A percentile compares a stretch with the other conserved stretches of the same genome.
phyloP scores from a whole-genome alignment of 2,888 invertebrate genomes.

The Phyllotreta striolata region DNA sequence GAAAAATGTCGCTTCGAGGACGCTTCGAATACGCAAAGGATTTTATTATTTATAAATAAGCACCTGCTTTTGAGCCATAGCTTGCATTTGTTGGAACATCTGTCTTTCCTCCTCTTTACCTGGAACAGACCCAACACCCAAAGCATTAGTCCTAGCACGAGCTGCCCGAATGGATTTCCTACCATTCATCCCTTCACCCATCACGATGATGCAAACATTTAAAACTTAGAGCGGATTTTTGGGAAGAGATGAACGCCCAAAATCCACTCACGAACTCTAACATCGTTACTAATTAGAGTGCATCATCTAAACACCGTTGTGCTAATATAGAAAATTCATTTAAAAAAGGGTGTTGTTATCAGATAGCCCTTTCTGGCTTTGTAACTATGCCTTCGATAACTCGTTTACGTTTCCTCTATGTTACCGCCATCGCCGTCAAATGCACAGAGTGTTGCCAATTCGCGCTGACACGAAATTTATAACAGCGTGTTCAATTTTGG shows the following conservation, averaged over 20 bases:
- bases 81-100: conserved; percentile 97
- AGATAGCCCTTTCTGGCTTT: conserved; percentile 43
- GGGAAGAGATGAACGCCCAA: conserved; percentile 11
- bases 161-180: conserved; percentile 28
- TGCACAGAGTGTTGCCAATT: conserved; percentile 32
- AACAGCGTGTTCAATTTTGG: conserved; percentile 1
- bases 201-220: not conserved
- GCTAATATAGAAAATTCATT: conserved; percentile 35
- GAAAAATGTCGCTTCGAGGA: conserved; percentile 29
- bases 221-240: not conserved
- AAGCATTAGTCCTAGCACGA: conserved; percentile 54
- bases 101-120: conserved; percentile 95
- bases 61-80: conserved; percentile 97
- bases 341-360: conserved; percentile 33
- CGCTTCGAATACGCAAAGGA: conserved; percentile 27
- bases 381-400: conserved; percentile 55
- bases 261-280: conserved; percentile 26
- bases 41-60: conserved; percentile 51
- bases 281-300: conserved; percentile 32
- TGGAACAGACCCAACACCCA: conserved; percentile 67
- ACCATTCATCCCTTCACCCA: conserved; percentile 23
- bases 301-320: conserved; percentile 47
- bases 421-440: conserved; percentile 45
- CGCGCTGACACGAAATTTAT: not conserved
- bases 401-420: conserved; percentile 39